These are phyloP conservation scores for Holothuria leucospilota DNA, from an alignment of 53 echinoderm and acorn worm species.

Conservation along the genomic window DNA sequence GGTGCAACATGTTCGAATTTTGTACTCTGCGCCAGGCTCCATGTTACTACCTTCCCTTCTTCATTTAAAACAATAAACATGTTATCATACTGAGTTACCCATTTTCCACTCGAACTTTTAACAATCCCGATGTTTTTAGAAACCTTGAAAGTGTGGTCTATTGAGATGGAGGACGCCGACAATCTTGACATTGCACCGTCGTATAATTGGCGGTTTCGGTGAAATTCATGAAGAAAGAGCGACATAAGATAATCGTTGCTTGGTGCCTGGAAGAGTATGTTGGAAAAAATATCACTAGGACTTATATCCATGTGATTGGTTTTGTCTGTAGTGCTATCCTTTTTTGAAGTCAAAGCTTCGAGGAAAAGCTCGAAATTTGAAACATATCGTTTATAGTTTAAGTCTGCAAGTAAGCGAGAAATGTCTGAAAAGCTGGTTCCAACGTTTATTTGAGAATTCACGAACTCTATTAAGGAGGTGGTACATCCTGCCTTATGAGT, in stretches of 20 bases:
- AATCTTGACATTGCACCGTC: neutral
- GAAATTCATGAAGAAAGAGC: too few relatives aligned
- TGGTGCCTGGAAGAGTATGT: too few relatives aligned
- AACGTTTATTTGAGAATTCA: neutral
- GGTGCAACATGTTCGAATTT: neutral
- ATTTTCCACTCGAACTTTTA: neutral
- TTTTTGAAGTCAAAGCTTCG: too few relatives aligned
- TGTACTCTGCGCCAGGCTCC: neutral
- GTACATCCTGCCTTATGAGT: neutral
- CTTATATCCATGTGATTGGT: too few relatives aligned
- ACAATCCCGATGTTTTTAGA: neutral
- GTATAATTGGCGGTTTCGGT: neutral
- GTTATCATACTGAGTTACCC: neutral
- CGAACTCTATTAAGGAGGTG: neutral
- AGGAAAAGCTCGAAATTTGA: too few relatives aligned
- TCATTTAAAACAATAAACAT: neutral
- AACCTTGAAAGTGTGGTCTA: slow-evolving; percentile 6
- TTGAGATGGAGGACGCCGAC: neutral
- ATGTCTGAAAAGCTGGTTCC: neutral
- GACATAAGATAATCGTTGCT: too few relatives aligned
- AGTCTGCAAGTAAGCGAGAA: neutral
- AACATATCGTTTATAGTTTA: neutral
- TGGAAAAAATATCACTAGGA: too few relatives aligned
- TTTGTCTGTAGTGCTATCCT: too few relatives aligned
- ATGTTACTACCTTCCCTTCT: neutral